phyloP scores from a whole-genome alignment of 2,797 vertebrate genomes.

The Lithobates sylvaticus region DNA sequence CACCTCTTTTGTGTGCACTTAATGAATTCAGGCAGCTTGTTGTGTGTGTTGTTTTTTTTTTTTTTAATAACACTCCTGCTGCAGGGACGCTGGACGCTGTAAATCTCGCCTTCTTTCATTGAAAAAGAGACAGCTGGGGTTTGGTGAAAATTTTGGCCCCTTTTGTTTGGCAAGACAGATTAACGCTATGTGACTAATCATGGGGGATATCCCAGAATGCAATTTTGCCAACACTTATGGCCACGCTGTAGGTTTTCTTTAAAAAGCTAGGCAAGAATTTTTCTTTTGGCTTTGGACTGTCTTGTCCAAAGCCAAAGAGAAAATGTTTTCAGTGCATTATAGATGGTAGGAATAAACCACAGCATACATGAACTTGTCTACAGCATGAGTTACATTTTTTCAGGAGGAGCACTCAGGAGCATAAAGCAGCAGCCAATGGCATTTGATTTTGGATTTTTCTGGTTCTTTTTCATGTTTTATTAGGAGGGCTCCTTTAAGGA shows the following conservation, averaged over 20 bases:
- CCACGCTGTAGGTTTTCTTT: not conserved
- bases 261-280: not conserved
- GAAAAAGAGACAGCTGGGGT: slow-evolving; percentile 96
- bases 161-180: slow-evolving; percentile 93
- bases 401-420: no score
- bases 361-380: not conserved
- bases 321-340: not conserved
- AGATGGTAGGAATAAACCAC: not conserved
- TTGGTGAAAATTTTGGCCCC: slow-evolving; percentile 88
- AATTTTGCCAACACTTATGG: slow-evolving; percentile 69
- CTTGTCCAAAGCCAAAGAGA: no score
- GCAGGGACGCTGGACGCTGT: slow-evolving; percentile 89
- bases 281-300: no score
- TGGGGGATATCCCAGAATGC: slow-evolving; percentile 93
- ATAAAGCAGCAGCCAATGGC: no score
- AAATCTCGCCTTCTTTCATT: slow-evolving; percentile 96
- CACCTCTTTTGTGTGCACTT: slow-evolving; percentile 77
- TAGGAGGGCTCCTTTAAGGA: no score
- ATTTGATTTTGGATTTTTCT: no score
- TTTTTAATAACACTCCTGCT: slow-evolving; percentile 78
- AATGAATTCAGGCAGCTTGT: slow-evolving; percentile 87
- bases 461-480: no score
- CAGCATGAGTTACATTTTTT: not conserved
- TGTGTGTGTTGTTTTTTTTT: slow-evolving; percentile 32
- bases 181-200: slow-evolving; percentile 99